A percentile compares a stretch with the other conserved stretches of the same genome.
Evolutionary conservation across 53 echinoderm and acorn worm genomes (phyloP).

Genomic region (Paelopatides confundens): DNA sequence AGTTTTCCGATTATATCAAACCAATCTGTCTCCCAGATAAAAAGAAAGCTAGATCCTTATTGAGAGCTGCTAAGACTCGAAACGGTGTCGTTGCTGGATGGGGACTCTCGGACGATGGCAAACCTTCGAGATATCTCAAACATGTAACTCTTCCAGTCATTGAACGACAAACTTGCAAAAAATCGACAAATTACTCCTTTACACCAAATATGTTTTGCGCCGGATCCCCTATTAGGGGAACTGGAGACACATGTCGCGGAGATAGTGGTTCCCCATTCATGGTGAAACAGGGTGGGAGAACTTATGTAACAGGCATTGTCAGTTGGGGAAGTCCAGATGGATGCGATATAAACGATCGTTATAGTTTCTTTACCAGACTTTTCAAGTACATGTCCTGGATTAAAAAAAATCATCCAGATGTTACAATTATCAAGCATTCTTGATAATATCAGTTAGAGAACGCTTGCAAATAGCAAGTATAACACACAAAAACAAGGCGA

Average conservation of each 20-base stretch:
- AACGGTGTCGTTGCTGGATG: slow-evolving; percentile 76
- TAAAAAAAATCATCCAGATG: slow-evolving; percentile 41
- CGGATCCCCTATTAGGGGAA: slow-evolving; percentile 66
- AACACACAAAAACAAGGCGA: neutral
- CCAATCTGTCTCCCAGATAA: slow-evolving; percentile 87
- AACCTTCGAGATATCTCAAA: slow-evolving; percentile 71
- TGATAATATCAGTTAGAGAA: neutral
- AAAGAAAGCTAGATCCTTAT: slow-evolving; percentile 49
- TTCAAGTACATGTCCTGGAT: slow-evolving; percentile 83
- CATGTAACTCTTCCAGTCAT: slow-evolving; percentile 79
- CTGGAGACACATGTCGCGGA: slow-evolving; percentile 84
- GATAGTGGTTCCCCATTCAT: slow-evolving; percentile 97
- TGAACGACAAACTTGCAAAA: slow-evolving; percentile 60
- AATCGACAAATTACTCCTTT: slow-evolving; percentile 69
- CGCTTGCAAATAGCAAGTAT: too few species aligned
- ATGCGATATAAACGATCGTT: slow-evolving; percentile 71
- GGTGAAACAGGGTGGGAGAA: slow-evolving; percentile 61
- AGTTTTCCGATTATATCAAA: slow-evolving; percentile 80
- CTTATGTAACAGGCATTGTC: slow-evolving; percentile 85
- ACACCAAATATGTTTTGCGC: slow-evolving; percentile 98
- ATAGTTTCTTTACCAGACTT: slow-evolving; percentile 86
- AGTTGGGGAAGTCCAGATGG: slow-evolving; percentile 90
- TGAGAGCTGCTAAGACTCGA: slow-evolving; percentile 28
- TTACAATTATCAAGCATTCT: slow-evolving; percentile 4
- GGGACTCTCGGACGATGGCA: slow-evolving; percentile 40